A percentile compares a stretch with the other conserved stretches of the same genome.
These are phyloP conservation scores for Nasua narica DNA, from an alignment of 2,797 vertebrate genomes.

Conservation along the genomic window DNA sequence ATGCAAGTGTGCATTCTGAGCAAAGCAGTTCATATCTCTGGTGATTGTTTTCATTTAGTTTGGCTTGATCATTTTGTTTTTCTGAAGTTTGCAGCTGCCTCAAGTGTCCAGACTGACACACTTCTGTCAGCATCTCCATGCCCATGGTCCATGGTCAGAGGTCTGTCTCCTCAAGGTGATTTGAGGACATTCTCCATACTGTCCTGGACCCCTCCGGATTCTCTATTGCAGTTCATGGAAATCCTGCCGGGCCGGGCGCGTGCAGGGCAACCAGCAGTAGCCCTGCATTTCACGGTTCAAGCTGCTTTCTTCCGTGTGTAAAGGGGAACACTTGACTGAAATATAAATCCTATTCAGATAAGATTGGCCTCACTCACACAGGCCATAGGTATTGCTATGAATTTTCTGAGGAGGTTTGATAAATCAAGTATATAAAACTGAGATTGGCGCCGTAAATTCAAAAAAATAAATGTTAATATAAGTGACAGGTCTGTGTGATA, in stretches of 20 bases:
- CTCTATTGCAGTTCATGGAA: not conserved
- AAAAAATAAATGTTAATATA: not conserved
- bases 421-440: conserved; percentile 43
- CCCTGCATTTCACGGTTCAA: fast-evolving
- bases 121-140: not conserved
- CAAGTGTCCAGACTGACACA: not conserved
- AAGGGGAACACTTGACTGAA: not conserved
- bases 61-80: not conserved
- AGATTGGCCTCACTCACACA: not conserved
- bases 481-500: not conserved
- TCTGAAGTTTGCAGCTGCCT: not conserved
- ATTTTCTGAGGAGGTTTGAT: not conserved
- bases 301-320: not conserved
- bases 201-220: not conserved
- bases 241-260: no score
- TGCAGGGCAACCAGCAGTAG: not conserved
- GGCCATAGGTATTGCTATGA: not conserved
- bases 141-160: not conserved
- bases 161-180: not conserved
- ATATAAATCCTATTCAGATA: conserved; percentile 15
- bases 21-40: not conserved
- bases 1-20: not conserved
- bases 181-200: not conserved
- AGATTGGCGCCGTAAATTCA: not conserved
- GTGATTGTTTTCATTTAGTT: not conserved